Percentiles rank a stretch among this genome's conserved stretches.
These are phyloP conservation scores for Cavia porcellus DNA, from an alignment of 2,113 vertebrate species.

Conservation along the genomic window DNA sequence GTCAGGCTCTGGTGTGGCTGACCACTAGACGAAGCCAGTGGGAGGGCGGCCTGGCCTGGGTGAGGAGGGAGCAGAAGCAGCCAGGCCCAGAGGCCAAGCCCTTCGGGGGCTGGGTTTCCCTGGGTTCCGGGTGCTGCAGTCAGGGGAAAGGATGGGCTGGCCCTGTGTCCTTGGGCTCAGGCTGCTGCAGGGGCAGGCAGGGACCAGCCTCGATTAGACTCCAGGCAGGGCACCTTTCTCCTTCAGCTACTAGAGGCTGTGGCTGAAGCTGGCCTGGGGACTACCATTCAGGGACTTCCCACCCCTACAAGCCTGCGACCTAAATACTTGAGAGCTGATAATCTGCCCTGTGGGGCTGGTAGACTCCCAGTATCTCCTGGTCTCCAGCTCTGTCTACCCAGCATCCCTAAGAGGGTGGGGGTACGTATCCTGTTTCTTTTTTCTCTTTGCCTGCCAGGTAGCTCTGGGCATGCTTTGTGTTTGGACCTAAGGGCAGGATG, in stretches of 20 bases:
- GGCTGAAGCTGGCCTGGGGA: neutral
- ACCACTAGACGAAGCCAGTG: neutral
- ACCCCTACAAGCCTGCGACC: accelerated
- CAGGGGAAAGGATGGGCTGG: accelerated
- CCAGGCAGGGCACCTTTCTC: accelerated
- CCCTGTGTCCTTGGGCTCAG: too few species aligned
- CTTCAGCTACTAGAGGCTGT: neutral
- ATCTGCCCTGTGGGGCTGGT: accelerated
- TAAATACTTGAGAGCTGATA: accelerated
- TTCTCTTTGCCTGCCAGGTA: neutral
- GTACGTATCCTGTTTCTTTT: neutral
- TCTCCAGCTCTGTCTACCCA: neutral
- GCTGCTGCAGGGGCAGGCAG: accelerated
- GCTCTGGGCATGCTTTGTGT: neutral
- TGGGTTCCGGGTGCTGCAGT: accelerated
- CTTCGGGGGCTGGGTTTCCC: accelerated
- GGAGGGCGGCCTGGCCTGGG: accelerated
- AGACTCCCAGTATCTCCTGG: accelerated
- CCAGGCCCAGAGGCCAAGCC: accelerated
- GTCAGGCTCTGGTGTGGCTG: too few species aligned
- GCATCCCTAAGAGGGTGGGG: neutral
- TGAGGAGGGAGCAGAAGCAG: neutral
- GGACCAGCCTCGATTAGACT: accelerated
- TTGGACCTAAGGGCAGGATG: neutral
- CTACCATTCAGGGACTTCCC: accelerated